Evolutionary conservation across 2,888 invertebrate species (phyloP), one percentile per base, ranked within the genome.

Genomic region (Blomia tropicalis): DNA sequence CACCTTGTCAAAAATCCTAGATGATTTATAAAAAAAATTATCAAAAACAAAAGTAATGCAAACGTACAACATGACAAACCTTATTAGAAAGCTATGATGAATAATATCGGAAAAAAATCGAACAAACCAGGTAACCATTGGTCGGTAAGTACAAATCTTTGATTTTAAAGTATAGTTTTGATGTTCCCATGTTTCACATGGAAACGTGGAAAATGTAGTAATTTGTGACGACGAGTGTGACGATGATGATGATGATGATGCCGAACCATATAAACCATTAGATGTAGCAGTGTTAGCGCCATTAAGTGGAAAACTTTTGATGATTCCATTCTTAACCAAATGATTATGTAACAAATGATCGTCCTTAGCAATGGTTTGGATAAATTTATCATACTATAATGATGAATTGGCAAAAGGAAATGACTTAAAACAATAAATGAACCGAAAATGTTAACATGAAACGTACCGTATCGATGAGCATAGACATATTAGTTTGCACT

Each of bases 311-410:
- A 36, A 25, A 1, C 17, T 17, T 59, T 43, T 62, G 25, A 62
- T 62, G 22, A 62, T 22, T 4, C 51, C 62, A 31, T 27, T 58
- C 27, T 58, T 58, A 5, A 62, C 51, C 23, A 62, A 36, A 58
- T 62, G 62, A 44, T 36, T 36, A 41, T 62, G 59, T 41, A 62
- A 43, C 11, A n/a, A n/a, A 19, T 31, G n/a, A 70, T 90, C 89
- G 72, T 90, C 88, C 68, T 83, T 84, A 71, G 84, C 84, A 14
- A 91, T 73, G 71, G 58, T 56, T 31, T 47, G 44, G 31, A 62
- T 47, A 44, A 65, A 65, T 51, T 59, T 64, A 43, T 68, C 66
- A 31, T 70, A 69, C 30, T 68, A 66, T 22, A 56, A 29, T 7
- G n/a, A 11, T 17, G 27, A n/a, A 22, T 58, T 4, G 19, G 14